phyloP scores from a whole-genome alignment of 2,888 invertebrate species.

The Graphium colonna region DNA sequence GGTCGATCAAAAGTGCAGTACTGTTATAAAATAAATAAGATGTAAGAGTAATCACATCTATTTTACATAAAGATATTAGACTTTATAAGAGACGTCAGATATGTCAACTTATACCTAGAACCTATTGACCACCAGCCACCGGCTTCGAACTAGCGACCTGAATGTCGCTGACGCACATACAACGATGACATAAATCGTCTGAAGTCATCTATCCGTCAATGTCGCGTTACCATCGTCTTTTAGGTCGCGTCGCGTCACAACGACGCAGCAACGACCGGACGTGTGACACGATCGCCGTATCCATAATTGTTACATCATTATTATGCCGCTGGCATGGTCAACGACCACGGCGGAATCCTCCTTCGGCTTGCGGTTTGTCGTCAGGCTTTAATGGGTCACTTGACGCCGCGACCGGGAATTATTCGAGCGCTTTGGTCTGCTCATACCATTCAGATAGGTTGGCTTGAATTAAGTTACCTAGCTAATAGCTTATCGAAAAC shows the following conservation, averaged over 20 bases:
- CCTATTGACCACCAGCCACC: too few relatives aligned
- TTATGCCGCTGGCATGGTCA: slow-evolving; percentile 24
- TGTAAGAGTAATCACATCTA: too few relatives aligned
- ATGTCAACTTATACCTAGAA: too few relatives aligned
- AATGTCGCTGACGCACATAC: too few relatives aligned
- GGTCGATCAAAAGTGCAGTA: too few relatives aligned
- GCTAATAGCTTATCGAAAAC: too few relatives aligned
- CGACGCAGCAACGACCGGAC: slow-evolving; percentile 17
- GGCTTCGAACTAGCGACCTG: too few relatives aligned
- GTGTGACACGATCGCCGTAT: slow-evolving; percentile 18
- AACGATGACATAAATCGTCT: not conserved
- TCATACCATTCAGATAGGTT: not conserved
- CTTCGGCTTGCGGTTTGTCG: slow-evolving; percentile 16
- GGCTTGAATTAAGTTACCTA: not conserved
- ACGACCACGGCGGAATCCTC: slow-evolving; percentile 22
- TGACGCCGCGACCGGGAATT: not conserved
- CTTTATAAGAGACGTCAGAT: too few relatives aligned
- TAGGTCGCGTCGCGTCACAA: not conserved
- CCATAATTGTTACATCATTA: slow-evolving; percentile 25
- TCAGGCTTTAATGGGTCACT: slow-evolving; percentile 7
- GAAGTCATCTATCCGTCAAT: slow-evolving; percentile 7
- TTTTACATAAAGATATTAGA: too few relatives aligned
- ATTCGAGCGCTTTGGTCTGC: not conserved
- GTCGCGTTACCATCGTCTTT: slow-evolving; percentile 13
- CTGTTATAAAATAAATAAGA: too few relatives aligned